Evolutionary conservation across 2,888 invertebrate species (phyloP).

Genomic region (Drosophila mimica): DNA sequence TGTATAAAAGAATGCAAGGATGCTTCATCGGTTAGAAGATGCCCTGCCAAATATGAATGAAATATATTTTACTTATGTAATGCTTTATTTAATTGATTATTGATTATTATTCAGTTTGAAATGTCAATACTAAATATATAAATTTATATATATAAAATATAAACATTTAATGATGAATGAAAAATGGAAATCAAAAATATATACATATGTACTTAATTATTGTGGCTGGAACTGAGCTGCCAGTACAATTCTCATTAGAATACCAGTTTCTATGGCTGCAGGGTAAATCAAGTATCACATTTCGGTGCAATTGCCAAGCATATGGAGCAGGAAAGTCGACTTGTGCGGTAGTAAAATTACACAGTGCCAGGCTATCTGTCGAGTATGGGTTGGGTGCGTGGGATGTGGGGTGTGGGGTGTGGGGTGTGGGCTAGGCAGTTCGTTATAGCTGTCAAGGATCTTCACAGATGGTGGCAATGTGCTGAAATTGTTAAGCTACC

Average conservation of each 20-base stretch:
- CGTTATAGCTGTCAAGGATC: constrained; percentile 30
- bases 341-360: constrained; percentile 43
- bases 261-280: constrained; percentile 13
- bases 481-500: constrained; percentile 33
- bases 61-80: neutral
- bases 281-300: neutral
- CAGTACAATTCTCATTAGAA: neutral
- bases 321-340: constrained; percentile 32
- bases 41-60: constrained; percentile 8
- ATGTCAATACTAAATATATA: neutral
- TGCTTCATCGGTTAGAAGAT: neutral
- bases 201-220: neutral
- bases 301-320: constrained; percentile 21
- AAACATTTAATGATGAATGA: neutral
- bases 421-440: constrained; percentile 6
- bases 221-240: neutral
- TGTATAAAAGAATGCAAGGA: neutral
- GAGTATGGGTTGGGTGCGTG: neutral
- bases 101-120: neutral
- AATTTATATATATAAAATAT: no score
- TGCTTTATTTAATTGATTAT: neutral
- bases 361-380: constrained; percentile 5
- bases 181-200: neutral
- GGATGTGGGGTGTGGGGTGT: no score
- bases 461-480: constrained; percentile 38